Percentiles rank a stretch among this genome's conserved stretches.
Conservation (phyloP, 2,113 vertebrate genomes). For the Anguilla japonica region DNA sequence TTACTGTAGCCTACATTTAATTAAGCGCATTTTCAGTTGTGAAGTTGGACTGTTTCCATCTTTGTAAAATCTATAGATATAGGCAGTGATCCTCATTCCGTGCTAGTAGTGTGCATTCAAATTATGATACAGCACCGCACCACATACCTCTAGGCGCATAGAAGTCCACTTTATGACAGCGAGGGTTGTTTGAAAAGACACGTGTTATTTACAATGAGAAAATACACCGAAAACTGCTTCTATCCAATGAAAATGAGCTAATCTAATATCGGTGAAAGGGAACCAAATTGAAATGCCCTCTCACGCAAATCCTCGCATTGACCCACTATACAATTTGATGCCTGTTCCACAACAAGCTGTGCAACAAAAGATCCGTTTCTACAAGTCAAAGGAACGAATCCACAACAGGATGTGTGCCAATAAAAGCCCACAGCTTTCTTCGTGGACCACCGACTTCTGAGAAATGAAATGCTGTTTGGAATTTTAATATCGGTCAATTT, state of each 20-base stretch:
- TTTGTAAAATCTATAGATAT: not conserved
- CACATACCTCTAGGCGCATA: conserved; percentile 9
- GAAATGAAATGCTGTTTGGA: not conserved
- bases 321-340: not conserved
- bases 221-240: not conserved
- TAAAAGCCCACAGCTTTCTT: not conserved
- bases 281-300: not conserved
- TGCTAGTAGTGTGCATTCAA: not conserved
- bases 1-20: not conserved
- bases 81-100: not conserved
- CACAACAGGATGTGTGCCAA: not conserved
- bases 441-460: not conserved
- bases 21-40: not conserved
- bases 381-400: not conserved
- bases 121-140: not conserved
- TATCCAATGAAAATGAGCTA: not conserved
- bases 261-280: not conserved
- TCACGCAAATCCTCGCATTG: not conserved
- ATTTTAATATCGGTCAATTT: not conserved
- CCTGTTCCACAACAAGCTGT: not conserved
- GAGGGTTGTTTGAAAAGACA: not conserved
- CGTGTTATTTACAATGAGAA: not conserved
- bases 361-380: not conserved
- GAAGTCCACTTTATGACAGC: conserved; percentile 7
- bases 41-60: not conserved